Percentiles rank a stretch among this genome's conserved stretches.
Conservation (phyloP, 2,113 vertebrate species). For the Kryptolebias marmoratus region DNA sequence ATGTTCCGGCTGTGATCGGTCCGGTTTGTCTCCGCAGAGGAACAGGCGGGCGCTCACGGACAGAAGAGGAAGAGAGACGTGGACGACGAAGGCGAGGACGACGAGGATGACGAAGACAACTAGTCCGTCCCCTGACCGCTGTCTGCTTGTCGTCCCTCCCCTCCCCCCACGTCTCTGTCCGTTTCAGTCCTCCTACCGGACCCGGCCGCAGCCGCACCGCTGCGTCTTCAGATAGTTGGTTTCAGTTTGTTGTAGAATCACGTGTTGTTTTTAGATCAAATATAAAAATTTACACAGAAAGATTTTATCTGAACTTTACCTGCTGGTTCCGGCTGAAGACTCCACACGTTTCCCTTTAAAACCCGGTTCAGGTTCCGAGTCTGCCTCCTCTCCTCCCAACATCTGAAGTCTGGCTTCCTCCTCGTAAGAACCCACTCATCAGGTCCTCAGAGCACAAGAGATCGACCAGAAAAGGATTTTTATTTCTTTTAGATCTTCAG, state of each 20-base stretch:
- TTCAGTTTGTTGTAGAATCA: conserved; percentile 52
- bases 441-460: conserved; percentile 9
- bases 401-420: conserved; percentile 4
- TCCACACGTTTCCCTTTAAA: conserved; percentile 37
- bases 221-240: conserved; percentile 27
- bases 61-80: conserved; percentile 72
- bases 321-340: conserved; percentile 18
- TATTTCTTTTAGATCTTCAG: conserved; percentile 13
- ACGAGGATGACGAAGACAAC: conserved; percentile 63
- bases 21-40: conserved; percentile 44
- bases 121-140: conserved; percentile 12
- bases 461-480: background rate
- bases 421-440: background rate
- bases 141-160: conserved; percentile 15
- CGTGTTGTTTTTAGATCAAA: conserved; percentile 56
- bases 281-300: conserved; percentile 39
- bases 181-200: conserved; percentile 29
- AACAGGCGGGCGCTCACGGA: conserved; percentile 29
- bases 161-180: conserved; percentile 33
- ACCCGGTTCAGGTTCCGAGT: conserved; percentile 19
- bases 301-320: conserved; percentile 49
- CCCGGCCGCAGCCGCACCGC: conserved; percentile 16
- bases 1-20: background rate
- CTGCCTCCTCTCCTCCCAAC: background rate
- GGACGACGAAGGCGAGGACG: conserved; percentile 70